Percentiles rank a stretch among this genome's conserved stretches.
Evolutionary conservation across 2,797 vertebrate species (phyloP).

Genomic region (Tympanoctomys barrerae): DNA sequence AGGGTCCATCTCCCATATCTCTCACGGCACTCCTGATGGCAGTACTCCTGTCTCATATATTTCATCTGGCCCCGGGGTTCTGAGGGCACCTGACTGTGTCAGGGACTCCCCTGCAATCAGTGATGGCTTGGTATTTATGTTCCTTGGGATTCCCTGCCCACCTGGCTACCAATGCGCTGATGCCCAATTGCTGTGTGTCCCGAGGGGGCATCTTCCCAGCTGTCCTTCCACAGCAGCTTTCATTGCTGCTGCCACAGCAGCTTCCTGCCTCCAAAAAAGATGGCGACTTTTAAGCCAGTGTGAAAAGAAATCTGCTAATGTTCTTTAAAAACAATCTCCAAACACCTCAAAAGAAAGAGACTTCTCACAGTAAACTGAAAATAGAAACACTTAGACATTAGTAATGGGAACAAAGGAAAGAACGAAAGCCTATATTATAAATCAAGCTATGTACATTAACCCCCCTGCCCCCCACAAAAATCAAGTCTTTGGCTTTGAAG

Average conservation of each 20-base stretch:
- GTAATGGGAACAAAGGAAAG: slow-evolving; percentile 25
- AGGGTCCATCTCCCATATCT: accelerated
- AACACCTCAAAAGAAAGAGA: slow-evolving; percentile 2
- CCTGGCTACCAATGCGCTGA: background rate
- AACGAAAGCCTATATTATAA: slow-evolving; percentile 51
- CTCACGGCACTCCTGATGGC: accelerated
- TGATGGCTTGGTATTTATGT: background rate
- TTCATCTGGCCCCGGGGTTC: background rate
- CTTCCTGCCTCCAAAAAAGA: background rate
- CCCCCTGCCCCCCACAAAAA: background rate
- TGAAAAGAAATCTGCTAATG: background rate
- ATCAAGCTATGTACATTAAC: slow-evolving; percentile 70
- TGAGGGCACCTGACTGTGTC: background rate
- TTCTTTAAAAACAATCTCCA: slow-evolving; percentile 11
- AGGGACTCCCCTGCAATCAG: background rate
- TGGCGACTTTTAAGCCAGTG: background rate
- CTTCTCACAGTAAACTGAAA: slow-evolving; percentile 11
- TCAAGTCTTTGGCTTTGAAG: slow-evolving; percentile 80
- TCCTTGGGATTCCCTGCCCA: background rate
- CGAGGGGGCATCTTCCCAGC: background rate
- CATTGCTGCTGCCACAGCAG: background rate
- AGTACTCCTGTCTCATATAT: background rate
- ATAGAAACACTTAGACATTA: slow-evolving; percentile 56
- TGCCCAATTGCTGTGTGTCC: background rate
- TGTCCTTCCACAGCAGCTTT: background rate